These are phyloP conservation scores for western clawed frog (Xenopus tropicalis) DNA, from an alignment of 2,113 vertebrate genomes.

Conservation along the genomic window DNA sequence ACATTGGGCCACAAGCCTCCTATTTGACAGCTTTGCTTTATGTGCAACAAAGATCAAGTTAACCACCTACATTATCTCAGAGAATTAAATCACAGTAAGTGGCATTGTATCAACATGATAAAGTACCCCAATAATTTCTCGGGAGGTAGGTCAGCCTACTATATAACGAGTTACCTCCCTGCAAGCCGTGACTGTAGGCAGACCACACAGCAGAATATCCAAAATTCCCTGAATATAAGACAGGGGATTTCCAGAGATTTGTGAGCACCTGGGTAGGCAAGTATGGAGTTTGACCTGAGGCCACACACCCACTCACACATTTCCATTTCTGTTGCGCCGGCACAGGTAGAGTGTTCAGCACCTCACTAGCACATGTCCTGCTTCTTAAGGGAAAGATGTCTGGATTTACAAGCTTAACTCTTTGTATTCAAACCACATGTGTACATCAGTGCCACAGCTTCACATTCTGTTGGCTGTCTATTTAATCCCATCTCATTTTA, in stretches of 20 bases:
- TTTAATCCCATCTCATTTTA: too few relatives aligned
- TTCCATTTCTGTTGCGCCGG: slow-evolving; percentile 22
- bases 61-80: too few relatives aligned
- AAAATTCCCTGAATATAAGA: slow-evolving; percentile 27
- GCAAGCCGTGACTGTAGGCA: slow-evolving; percentile 5
- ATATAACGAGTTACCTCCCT: background rate
- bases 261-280: slow-evolving; percentile 24
- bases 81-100: background rate
- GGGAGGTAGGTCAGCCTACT: too few relatives aligned
- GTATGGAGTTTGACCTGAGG: slow-evolving; percentile 22
- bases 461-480: too few relatives aligned
- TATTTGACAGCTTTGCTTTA: too few relatives aligned
- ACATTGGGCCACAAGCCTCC: too few relatives aligned
- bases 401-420: too few relatives aligned
- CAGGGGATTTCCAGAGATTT: slow-evolving; percentile 28
- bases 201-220: slow-evolving; percentile 23
- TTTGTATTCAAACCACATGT: too few relatives aligned
- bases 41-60: too few relatives aligned
- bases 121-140: background rate
- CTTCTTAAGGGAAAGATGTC: too few relatives aligned
- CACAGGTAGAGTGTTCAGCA: background rate
- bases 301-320: slow-evolving; percentile 37
- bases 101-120: background rate
- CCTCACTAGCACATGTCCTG: background rate
- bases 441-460: too few relatives aligned